phyloP scores from a whole-genome alignment of 2,113 vertebrate genomes.

The Austrofundulus limnaeus region DNA sequence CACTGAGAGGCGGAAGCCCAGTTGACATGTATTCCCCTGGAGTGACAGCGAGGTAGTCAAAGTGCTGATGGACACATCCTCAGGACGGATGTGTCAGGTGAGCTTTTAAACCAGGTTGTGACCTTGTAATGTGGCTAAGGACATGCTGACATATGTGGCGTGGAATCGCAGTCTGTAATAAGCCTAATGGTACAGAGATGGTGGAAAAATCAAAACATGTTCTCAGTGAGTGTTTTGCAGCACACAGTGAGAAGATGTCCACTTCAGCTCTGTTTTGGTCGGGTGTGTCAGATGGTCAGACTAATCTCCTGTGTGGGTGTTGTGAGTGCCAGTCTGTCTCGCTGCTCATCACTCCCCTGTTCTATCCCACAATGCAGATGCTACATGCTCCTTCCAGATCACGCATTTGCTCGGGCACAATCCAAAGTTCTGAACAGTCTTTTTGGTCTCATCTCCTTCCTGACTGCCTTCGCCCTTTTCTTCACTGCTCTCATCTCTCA shows the following conservation, averaged over 20 bases:
- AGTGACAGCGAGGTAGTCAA: slow-evolving; percentile 48
- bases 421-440: background rate
- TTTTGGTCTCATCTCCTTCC: slow-evolving; percentile 3
- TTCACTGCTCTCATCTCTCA: slow-evolving; percentile 19
- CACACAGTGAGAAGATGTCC: slow-evolving; percentile 3
- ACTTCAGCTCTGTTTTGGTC: slow-evolving; percentile 5
- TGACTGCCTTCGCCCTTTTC: slow-evolving; percentile 1
- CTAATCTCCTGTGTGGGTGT: slow-evolving; percentile 30
- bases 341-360: slow-evolving; percentile 34
- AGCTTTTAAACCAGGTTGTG: slow-evolving; percentile 43
- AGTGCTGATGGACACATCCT: slow-evolving; percentile 75
- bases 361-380: slow-evolving; percentile 37
- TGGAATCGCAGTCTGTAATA: background rate
- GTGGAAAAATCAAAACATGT: background rate
- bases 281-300: slow-evolving; percentile 35
- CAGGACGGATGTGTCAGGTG: slow-evolving; percentile 72
- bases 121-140: slow-evolving; percentile 65
- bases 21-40: slow-evolving; percentile 41
- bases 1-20: slow-evolving; percentile 29
- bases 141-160: slow-evolving; percentile 46
- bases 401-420: background rate
- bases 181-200: slow-evolving; percentile 39
- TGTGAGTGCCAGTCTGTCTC: slow-evolving; percentile 28
- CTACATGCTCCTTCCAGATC: background rate
- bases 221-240: background rate